A percentile compares a stretch with the other conserved stretches of the same genome.
Conservation (phyloP, 2,888 invertebrate genomes). For the Barypeithes pellucidus region DNA sequence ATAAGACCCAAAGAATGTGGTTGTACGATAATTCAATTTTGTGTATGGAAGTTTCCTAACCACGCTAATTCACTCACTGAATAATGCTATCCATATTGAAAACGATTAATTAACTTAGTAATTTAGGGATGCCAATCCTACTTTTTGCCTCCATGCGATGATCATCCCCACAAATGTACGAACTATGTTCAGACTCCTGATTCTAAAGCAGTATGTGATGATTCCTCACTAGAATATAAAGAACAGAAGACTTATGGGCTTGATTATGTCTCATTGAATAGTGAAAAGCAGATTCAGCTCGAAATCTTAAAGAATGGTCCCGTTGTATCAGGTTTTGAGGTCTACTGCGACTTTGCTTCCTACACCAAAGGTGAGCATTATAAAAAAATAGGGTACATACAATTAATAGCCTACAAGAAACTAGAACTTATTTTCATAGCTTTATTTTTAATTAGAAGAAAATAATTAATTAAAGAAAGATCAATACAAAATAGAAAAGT, state of each 20-base stretch:
- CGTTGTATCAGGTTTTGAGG: constrained; percentile 88
- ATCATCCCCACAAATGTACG: constrained; percentile 44
- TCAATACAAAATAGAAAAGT: too few species aligned
- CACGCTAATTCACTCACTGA: too few species aligned
- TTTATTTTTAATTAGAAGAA: too few species aligned
- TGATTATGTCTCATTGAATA: background rate
- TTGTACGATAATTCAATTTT: too few species aligned
- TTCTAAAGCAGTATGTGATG: constrained; percentile 45
- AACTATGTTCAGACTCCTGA: constrained; percentile 49
- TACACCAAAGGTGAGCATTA: constrained; percentile 40
- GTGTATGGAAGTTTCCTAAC: too few species aligned
- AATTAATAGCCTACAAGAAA: background rate
- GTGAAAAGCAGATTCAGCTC: constrained; percentile 77
- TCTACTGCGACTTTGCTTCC: constrained; percentile 82
- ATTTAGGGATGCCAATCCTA: constrained; percentile 50
- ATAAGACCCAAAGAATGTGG: too few species aligned
- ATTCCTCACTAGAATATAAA: constrained; percentile 25
- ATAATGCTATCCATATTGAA: too few species aligned
- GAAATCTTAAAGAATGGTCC: constrained; percentile 90
- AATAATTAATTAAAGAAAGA: too few species aligned
- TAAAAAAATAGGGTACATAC: background rate
- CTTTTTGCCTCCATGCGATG: constrained; percentile 49
- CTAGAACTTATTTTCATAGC: too few species aligned
- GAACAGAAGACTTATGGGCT: constrained; percentile 38
- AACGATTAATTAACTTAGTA: too few species aligned